Evolutionary conservation across 1,140 invertebrate genomes (phyloP), one percentile per base, ranked within the genome.

Genomic region (Leptestheria dahalacensis): DNA sequence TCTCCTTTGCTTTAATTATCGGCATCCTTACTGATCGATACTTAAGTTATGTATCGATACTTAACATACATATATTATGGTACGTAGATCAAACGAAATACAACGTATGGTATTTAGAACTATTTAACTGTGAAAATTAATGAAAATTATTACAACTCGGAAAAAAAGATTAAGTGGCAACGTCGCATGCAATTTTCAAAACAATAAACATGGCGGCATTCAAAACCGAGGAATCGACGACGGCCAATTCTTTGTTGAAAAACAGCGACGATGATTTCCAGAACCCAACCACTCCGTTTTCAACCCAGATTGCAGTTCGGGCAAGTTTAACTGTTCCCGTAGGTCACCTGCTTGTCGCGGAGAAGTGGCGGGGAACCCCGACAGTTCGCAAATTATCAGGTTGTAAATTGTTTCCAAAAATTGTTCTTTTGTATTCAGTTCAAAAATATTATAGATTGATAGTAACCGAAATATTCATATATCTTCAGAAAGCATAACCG

Each of bases 321-420:
- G 9, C 10, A 41, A 24, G 21, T 24, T 49, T 41, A 48, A n/a
- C 10, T 29, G 41, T 60, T 1, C 48, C 58, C 50, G 9, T 15
- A 3, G 58, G 58, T 2, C 58, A 60, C 18, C 41, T 60, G 15
- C n/a, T 60, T 25, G 21, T 41, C 12, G 49, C 58, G 6, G 24
- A 50, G 28, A 60, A 46, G 33, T 60, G 58, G 58, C 49, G 28
- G 21, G 41, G 51, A 28, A 60, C 48, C n/a, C 2, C 58, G 24
- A 20, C 51, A 3, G 58, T 24, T 20, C 49, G 24, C 23, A 41
- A 52, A 25, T 20, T 60, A 11, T 23, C 49, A 20, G 21, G 58
- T 60, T 29, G 25, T 48, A 21, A 50, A 23, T 25, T 28, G n/a
- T 48, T 48, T 59, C 28, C 29, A 23, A 26, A 24, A 26, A 6